A percentile compares a stretch with the other conserved stretches of the same genome.
phyloP scores from a whole-genome alignment of 2,888 invertebrate species.

The Troglohyphantes excavatus region DNA sequence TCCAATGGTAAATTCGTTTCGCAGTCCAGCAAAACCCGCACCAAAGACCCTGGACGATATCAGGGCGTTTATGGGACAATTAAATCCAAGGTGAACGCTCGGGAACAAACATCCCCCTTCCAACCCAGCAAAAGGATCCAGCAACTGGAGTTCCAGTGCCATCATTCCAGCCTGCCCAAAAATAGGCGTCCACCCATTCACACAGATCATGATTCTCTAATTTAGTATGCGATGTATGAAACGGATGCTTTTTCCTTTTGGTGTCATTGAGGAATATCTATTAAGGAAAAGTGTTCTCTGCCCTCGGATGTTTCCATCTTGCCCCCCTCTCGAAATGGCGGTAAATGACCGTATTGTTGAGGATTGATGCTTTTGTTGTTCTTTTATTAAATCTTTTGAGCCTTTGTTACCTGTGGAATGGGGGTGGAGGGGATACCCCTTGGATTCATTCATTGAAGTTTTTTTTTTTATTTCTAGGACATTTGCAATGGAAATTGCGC shows the following conservation, averaged over 20 bases:
- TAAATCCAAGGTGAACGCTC: conserved; percentile 48
- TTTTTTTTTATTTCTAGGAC: no score
- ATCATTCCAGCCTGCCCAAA: not conserved
- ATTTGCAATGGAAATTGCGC: no score
- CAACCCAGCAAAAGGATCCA: no score
- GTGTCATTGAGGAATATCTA: conserved; percentile 30
- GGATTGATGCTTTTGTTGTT: not conserved
- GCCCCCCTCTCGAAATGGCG: conserved; percentile 38
- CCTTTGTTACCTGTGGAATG: no score
- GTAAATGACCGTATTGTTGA: conserved; percentile 22
- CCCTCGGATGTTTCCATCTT: conserved; percentile 29
- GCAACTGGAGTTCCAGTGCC: not conserved
- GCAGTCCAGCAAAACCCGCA: not conserved
- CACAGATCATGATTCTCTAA: conserved; percentile 50
- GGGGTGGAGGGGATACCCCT: no score
- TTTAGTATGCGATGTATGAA: conserved; percentile 36
- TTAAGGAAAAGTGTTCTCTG: not conserved
- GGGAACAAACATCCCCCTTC: not conserved
- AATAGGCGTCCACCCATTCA: conserved; percentile 52
- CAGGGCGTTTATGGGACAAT: conserved; percentile 38
- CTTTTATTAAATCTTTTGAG: not conserved
- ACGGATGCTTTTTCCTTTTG: conserved; percentile 14
- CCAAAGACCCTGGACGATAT: not conserved
- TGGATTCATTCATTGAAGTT: no score
- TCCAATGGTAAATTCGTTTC: conserved; percentile 15